Percentiles rank a stretch among this genome's conserved stretches.
Conservation (phyloP, 2,113 vertebrate genomes). For the Sitta europaea region DNA sequence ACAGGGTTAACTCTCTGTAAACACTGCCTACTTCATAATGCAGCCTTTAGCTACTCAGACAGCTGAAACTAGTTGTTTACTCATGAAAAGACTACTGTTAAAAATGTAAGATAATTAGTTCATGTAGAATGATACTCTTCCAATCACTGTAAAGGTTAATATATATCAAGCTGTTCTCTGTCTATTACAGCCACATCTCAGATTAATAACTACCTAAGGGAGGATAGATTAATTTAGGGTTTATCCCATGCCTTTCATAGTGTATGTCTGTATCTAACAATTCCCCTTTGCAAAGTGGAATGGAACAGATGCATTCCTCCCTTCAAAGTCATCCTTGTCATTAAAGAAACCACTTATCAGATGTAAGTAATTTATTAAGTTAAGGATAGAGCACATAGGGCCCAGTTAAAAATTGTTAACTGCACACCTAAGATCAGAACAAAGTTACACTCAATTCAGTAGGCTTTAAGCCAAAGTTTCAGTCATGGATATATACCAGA, state of each 20-base stretch:
- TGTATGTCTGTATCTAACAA: background rate
- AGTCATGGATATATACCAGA: rapidly evolving
- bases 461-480: background rate
- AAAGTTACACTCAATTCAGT: background rate
- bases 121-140: background rate
- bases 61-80: background rate
- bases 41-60: background rate
- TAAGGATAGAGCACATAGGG: background rate
- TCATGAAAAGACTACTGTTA: background rate
- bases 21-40: background rate
- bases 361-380: background rate
- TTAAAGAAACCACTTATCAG: background rate
- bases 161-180: background rate
- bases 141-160: background rate
- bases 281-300: background rate
- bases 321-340: background rate
- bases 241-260: background rate
- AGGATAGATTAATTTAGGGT: background rate
- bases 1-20: background rate
- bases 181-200: background rate
- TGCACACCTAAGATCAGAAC: background rate
- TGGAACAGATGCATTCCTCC: background rate
- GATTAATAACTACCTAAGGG: background rate
- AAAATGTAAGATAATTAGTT: background rate
- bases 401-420: background rate